Base-by-base conservation (phyloP, 2,888 invertebrate species). In the Xestia sexstrigata region DNA sequence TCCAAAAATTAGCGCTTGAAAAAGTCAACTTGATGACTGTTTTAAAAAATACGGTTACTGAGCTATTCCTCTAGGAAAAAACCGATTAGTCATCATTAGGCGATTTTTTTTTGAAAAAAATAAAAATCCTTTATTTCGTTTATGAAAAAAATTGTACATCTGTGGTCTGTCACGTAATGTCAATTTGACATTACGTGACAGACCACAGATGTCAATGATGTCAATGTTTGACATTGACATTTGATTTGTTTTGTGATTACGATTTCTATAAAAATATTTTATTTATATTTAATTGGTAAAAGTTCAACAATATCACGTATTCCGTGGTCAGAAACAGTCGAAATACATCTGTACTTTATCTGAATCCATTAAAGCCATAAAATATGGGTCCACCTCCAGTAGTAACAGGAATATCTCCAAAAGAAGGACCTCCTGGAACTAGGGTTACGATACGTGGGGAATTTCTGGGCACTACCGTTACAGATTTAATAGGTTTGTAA, bases 401-500 rank as follows among this genome's bases (percentile, higher is more conserved):
- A 75, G 99, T 99, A 30, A 99, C 99, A 65, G 99, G 99, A 42
- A 98, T 99, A 82, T 99, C 99, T 7, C 99, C 99, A 0, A 99
- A 99, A 92, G 99, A 99, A 96, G 99, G 99, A 0, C 99, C 99
- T 63, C 99, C 99, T 17, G 99, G 99, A 15, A 99, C 99, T 1
- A 97, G 98, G 89, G 98, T 99, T 0, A 99, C 98, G 39, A 98
- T 99, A 91, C 97, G 99, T 87, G 99, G 99, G 79, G 99, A 99
- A 97, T 98, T 99, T 97, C 97, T 99, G 67, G 99, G 99, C 39
- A 97, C 96, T 58, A 98, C 98, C 89, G 98, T 98, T 8, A 98
- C 97, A 84, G 99, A 99, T 96, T 96, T 99, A 45, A 97, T 98
- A 90, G 99, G 99, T 98, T 97, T 86, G 87, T 78, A 66, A 63